These are phyloP conservation scores for Boloria selene DNA, from an alignment of 2,888 invertebrate genomes.

Conservation along the genomic window DNA sequence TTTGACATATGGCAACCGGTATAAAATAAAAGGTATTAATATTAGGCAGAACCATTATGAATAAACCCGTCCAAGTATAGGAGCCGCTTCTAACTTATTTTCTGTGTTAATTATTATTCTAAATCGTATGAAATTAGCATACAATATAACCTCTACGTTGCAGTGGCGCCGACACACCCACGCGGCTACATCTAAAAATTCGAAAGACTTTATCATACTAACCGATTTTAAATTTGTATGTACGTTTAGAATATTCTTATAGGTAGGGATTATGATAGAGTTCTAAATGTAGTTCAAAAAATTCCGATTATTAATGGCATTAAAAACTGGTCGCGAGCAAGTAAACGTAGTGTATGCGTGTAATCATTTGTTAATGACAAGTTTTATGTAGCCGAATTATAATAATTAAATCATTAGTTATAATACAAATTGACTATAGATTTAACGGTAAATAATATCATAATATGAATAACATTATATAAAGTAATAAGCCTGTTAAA, in stretches of 20 bases:
- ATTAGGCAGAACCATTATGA: conserved; percentile 38
- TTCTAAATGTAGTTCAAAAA: conserved; percentile 40
- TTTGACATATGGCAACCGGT: conserved; percentile 42
- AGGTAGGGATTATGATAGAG: conserved; percentile 38
- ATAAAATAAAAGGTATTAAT: conserved; percentile 41
- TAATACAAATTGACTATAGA: conserved; percentile 18
- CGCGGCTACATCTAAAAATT: conserved; percentile 44
- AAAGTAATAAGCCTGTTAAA: background rate
- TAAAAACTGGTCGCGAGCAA: conserved; percentile 42
- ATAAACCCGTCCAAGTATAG: conserved; percentile 60
- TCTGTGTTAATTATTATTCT: conserved; percentile 72
- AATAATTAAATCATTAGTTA: conserved; percentile 38
- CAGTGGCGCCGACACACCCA: conserved; percentile 55
- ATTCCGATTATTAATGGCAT: conserved; percentile 44
- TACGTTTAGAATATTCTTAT: conserved; percentile 4
- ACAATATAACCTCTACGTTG: conserved; percentile 67
- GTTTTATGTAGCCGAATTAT: conserved; percentile 37
- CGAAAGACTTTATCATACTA: conserved; percentile 43
- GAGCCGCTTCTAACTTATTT: conserved; percentile 63
- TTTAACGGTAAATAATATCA: conserved; percentile 15
- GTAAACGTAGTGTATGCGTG: conserved; percentile 42
- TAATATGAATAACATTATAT: background rate
- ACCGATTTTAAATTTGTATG: conserved; percentile 24
- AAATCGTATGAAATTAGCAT: conserved; percentile 63
- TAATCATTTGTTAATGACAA: conserved; percentile 46